phyloP scores from a whole-genome alignment of 2,888 invertebrate genomes.

The Callinectes sapidus region DNA sequence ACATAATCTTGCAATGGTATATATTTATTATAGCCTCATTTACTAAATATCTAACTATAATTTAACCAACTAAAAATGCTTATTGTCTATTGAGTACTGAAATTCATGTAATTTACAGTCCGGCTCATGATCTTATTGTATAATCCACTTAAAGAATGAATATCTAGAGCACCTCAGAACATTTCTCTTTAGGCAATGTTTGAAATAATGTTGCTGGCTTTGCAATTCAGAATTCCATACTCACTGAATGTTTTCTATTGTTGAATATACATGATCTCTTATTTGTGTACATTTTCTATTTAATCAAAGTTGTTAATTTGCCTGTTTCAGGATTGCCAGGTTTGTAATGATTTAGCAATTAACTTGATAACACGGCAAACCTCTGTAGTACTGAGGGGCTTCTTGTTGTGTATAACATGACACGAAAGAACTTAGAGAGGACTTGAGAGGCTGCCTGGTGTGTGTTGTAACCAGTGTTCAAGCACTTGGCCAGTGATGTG shows the following conservation, averaged over 20 bases:
- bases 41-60: slow-evolving; percentile 16
- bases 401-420: slow-evolving; percentile 28
- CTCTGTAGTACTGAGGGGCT: slow-evolving; percentile 54
- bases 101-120: background rate
- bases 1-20: background rate
- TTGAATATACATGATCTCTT: background rate
- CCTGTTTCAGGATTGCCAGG: slow-evolving; percentile 68
- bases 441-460: slow-evolving; percentile 15
- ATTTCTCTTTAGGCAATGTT: background rate
- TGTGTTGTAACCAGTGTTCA: background rate
- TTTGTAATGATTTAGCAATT: slow-evolving; percentile 54
- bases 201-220: background rate
- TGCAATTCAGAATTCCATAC: background rate
- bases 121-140: background rate
- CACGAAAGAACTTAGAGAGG: background rate
- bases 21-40: background rate
- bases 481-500: background rate
- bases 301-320: slow-evolving; percentile 51
- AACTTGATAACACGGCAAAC: slow-evolving; percentile 51
- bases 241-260: background rate
- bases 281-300: slow-evolving; percentile 34
- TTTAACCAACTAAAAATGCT: slow-evolving; percentile 19
- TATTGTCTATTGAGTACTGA: background rate
- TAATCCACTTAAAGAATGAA: background rate
- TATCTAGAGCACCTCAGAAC: background rate